These are phyloP conservation scores for Drosophila birchii DNA, from an alignment of 2,888 invertebrate species.

Conservation along the genomic window DNA sequence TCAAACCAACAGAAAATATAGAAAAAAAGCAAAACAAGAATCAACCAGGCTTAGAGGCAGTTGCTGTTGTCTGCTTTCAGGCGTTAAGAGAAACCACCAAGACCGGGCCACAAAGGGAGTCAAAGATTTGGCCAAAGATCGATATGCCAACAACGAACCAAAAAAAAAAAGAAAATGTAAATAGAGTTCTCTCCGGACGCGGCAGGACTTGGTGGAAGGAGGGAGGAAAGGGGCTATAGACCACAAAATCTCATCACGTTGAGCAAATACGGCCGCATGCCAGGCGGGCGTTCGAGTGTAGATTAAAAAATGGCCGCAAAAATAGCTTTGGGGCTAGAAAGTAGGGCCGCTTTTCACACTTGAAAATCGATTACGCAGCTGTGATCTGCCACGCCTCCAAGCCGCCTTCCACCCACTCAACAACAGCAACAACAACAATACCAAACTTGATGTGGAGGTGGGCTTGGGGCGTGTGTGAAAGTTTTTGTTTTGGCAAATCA, in stretches of 20 bases:
- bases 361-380: conserved; percentile 74
- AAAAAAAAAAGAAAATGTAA: conserved; percentile 67
- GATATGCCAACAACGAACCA: conserved; percentile 59
- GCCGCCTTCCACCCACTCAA: not conserved
- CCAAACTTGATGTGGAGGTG: not conserved
- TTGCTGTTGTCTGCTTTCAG: conserved; percentile 50
- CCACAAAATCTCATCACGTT: conserved; percentile 81
- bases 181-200: conserved; percentile 57
- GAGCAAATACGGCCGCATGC: conserved; percentile 75
- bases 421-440: not conserved
- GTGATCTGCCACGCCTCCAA: conserved; percentile 51
- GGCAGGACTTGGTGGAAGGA: not conserved
- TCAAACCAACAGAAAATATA: not conserved
- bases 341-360: conserved; percentile 64
- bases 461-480: conserved; percentile 13
- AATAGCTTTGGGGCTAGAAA: conserved; percentile 67
- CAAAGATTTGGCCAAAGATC: conserved; percentile 58
- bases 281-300: conserved; percentile 74
- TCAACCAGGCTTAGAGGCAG: conserved; percentile 29
- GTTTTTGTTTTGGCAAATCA: conserved; percentile 67
- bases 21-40: not conserved
- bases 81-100: conserved; percentile 38
- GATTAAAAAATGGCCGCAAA: conserved; percentile 79
- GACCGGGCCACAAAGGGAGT: conserved; percentile 40
- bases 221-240: conserved; percentile 31